Base-by-base conservation (phyloP, 2,113 vertebrate genomes). In the Alligator sinensis region DNA sequence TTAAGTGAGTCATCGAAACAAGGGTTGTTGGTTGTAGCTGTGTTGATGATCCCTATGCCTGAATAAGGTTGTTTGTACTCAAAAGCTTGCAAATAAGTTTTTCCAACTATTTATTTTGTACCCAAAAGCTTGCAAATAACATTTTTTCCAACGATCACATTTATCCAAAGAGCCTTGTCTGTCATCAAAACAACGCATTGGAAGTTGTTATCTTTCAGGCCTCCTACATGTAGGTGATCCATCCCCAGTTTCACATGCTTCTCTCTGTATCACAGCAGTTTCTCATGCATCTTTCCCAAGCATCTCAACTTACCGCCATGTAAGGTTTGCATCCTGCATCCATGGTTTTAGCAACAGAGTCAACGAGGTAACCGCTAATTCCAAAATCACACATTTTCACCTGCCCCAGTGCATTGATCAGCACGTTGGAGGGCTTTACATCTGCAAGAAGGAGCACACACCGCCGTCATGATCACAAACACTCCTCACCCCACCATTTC, bases 351-450 rank as follows among this genome's bases (percentile, higher is more conserved):
- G 99, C 99, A 87, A 99, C 99, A 0, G 99, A 99, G 97, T 99
- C 99, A 8, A 99, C 99, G 90, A 99, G 98, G 97, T 99, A 99
- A 89, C 99, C 99, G 25, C 99, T 99, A 98, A 99, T 99, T 22
- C 99, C 99, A 61, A 99, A 99, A 94, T 99, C 99, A 11, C 99
- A 99, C 99, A 99, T 99, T 98, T 99, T 99, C 97, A 99, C 99
- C 96, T 99, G 99, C 59, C 99, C 99, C 97, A 99, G 98, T 12
- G 98, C 98, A 94, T 99, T 99, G 96, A 99, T 99, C 92, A 99
- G 98, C 93, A 99, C 99, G 13, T 99, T 99, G 91, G 99, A 99
- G 77, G 99, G 99, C 97, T 99, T 99, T 97, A 99, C 99, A 19
- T 99, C 99, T 99, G 96, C 68, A 97, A 91, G 88, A 85, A 72